Evolutionary conservation across 2,888 invertebrate genomes (phyloP).

Genomic region (Colletes collaris): DNA sequence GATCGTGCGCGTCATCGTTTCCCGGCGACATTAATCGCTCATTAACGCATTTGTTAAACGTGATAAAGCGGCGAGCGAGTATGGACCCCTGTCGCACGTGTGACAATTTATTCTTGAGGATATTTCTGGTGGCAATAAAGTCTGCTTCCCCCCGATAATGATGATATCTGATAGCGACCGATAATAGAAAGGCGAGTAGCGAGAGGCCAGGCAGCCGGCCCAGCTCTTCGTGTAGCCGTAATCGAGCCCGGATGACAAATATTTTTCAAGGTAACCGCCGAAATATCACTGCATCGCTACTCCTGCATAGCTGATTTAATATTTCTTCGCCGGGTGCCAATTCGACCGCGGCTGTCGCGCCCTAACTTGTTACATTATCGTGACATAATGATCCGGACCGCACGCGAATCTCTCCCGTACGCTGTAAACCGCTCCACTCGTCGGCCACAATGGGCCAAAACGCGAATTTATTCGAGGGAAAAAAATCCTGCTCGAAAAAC

Average conservation of each 20-base stretch:
- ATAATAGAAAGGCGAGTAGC: conserved; percentile 58
- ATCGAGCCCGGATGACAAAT: conserved; percentile 65
- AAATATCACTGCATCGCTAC: conserved; percentile 63
- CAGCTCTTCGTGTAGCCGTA: conserved; percentile 62
- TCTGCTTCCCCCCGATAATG: conserved; percentile 39
- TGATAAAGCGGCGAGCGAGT: conserved; percentile 34
- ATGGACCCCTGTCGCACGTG: conserved; percentile 33
- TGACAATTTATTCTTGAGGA: conserved; percentile 46
- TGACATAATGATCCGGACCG: conserved; percentile 41
- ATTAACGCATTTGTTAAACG: conserved; percentile 57
- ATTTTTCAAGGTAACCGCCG: conserved; percentile 70
- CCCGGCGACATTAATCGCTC: conserved; percentile 54
- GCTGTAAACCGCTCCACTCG: background rate
- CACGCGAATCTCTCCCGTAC: conserved; percentile 26
- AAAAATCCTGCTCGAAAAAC: too few relatives aligned
- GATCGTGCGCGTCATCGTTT: background rate
- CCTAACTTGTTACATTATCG: conserved; percentile 50
- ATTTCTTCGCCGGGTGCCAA: conserved; percentile 61
- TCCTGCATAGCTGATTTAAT: conserved; percentile 60
- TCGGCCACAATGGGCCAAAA: too few relatives aligned
- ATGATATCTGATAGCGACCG: conserved; percentile 63
- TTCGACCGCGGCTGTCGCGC: conserved; percentile 25
- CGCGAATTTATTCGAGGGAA: too few relatives aligned
- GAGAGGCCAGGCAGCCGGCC: conserved; percentile 64
- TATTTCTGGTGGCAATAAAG: conserved; percentile 52